Conservation (phyloP, 2,888 invertebrate species). For the Malacosoma neustria region DNA sequence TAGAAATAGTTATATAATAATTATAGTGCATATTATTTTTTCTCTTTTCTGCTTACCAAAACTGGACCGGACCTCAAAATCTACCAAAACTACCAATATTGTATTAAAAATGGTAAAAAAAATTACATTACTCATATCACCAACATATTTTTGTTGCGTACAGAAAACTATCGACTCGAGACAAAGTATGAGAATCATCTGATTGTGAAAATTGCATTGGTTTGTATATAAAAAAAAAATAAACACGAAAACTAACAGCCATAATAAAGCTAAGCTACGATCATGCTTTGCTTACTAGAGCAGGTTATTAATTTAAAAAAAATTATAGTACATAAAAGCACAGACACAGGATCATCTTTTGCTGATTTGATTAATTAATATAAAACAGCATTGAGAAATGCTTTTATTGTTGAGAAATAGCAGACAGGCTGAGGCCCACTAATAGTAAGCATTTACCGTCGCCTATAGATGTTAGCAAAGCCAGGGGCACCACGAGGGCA, state of each 20-base stretch:
- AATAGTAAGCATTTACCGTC: too few relatives aligned
- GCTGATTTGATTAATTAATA: too few relatives aligned
- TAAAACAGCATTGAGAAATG: too few relatives aligned
- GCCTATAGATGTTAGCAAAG: too few relatives aligned
- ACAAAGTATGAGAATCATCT: slow-evolving; percentile 98
- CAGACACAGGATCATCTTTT: slow-evolving; percentile 1
- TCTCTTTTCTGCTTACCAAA: slow-evolving; percentile 68
- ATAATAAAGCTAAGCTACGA: slow-evolving; percentile 34
- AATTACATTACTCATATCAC: not conserved
- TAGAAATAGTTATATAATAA: slow-evolving; percentile 27
- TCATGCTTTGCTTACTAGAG: slow-evolving; percentile 49
- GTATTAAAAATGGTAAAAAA: slow-evolving; percentile 18
- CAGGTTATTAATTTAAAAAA: slow-evolving; percentile 23
- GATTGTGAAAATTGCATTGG: slow-evolving; percentile 97
- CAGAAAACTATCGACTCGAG: slow-evolving; percentile 98
- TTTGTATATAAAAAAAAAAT: slow-evolving; percentile 73
- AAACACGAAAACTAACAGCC: slow-evolving; percentile 34
- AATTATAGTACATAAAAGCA: slow-evolving; percentile 2
- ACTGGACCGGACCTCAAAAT: slow-evolving; percentile 54
- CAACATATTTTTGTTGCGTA: slow-evolving; percentile 24
- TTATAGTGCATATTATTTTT: slow-evolving; percentile 64
- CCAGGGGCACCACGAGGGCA: too few relatives aligned
- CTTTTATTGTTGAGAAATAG: too few relatives aligned
- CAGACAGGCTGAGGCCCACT: too few relatives aligned
- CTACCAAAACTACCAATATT: slow-evolving; percentile 12